Conservation (phyloP, 64 coral and sea anemone species). For the Porites lutea region DNA sequence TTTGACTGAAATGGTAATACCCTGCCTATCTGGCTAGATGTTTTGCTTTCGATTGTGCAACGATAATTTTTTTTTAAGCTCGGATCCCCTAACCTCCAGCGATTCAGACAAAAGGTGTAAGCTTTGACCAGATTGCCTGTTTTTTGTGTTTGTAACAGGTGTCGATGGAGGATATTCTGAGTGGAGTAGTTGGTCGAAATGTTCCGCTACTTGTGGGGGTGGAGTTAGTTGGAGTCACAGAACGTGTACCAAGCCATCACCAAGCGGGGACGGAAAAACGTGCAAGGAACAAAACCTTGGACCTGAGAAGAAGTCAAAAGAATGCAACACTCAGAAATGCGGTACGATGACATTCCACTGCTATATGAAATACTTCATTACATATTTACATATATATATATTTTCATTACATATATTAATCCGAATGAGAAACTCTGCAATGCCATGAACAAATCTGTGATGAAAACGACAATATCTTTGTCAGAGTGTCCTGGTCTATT, state of each 20-base stretch:
- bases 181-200: background rate
- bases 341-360: background rate
- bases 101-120: background rate
- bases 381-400: too few species aligned
- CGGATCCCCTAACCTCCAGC: too few species aligned
- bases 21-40: too few species aligned
- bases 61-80: too few species aligned
- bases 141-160: background rate
- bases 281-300: conserved; percentile 12
- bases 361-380: too few species aligned
- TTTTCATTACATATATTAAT: too few species aligned
- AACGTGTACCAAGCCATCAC: conserved; percentile 5
- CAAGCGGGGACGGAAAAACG: background rate
- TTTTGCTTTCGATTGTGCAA: too few species aligned
- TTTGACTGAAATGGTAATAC: too few species aligned
- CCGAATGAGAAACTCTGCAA: too few species aligned
- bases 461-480: too few species aligned
- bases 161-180: conserved; percentile 7
- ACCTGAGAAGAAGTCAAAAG: background rate
- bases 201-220: conserved; percentile 9
- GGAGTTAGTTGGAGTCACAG: background rate
- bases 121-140: background rate
- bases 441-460: too few species aligned
- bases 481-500: too few species aligned
- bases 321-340: conserved; percentile 8